A percentile compares a stretch with the other conserved stretches of the same genome.
phyloP scores from a whole-genome alignment of 2,797 vertebrate genomes.

The Danio aesculapii region DNA sequence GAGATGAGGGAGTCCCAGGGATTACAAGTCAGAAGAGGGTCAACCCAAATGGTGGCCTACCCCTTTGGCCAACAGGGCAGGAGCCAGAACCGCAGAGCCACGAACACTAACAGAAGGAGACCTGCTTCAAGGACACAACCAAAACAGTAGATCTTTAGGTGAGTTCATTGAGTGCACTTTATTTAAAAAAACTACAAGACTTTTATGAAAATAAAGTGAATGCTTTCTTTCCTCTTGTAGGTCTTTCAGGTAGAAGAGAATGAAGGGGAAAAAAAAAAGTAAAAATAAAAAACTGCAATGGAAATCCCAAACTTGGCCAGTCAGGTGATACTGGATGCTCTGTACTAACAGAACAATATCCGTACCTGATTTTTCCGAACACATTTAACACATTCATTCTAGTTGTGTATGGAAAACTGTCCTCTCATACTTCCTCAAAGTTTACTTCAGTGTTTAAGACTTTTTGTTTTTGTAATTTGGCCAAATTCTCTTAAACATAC shows the following conservation, averaged over 20 bases:
- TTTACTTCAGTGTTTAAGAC: conserved; percentile 42
- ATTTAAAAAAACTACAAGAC: not conserved
- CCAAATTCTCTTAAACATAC: conserved; percentile 33
- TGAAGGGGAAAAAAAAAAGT: conserved; percentile 54
- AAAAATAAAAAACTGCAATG: conserved; percentile 55
- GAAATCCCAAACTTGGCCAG: conserved; percentile 56
- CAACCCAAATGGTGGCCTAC: conserved; percentile 82
- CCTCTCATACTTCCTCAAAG: conserved; percentile 59
- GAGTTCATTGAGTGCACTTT: conserved; percentile 39
- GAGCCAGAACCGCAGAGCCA: conserved; percentile 72
- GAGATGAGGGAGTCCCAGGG: conserved; percentile 85
- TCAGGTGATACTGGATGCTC: conserved; percentile 64
- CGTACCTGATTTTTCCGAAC: conserved; percentile 57
- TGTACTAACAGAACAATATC: conserved; percentile 62
- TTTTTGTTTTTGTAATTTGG: conserved; percentile 31
- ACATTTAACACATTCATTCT: conserved; percentile 31
- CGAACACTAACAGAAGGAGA: conserved; percentile 74
- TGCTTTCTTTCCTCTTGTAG: conserved; percentile 56
- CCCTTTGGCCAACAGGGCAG: conserved; percentile 78
- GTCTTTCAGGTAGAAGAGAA: conserved; percentile 55
- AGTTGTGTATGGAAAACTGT: conserved; percentile 51
- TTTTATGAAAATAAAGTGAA: conserved; percentile 7
- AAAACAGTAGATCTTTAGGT: conserved; percentile 73
- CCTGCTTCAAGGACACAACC: conserved; percentile 65
- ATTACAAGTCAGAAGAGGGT: conserved; percentile 74